phyloP scores from a whole-genome alignment of 2,113 vertebrate species.

The Bufo bufo region DNA sequence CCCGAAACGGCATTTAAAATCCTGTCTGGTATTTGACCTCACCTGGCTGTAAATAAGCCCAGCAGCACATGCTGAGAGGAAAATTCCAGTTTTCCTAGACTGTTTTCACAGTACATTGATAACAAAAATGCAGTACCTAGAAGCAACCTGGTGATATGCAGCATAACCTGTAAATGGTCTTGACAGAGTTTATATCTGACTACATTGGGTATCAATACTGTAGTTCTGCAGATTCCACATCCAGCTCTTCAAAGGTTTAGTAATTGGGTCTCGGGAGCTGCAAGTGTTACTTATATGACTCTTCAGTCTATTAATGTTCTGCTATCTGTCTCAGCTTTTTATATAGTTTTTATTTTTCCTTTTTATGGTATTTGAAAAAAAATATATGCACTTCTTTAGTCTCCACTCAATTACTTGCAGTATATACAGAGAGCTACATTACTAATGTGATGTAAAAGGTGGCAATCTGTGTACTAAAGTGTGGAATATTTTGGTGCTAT shows the following conservation, averaged over 20 bases:
- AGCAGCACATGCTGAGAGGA: no score
- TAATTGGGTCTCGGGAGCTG: conserved; percentile 29
- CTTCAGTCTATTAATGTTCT: background rate
- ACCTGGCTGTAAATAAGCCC: no score
- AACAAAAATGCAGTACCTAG: background rate
- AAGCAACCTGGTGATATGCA: background rate
- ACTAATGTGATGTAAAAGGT: no score
- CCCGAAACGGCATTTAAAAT: no score
- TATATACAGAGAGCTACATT: background rate
- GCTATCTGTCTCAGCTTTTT: background rate
- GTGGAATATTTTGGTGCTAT: background rate
- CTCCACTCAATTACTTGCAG: background rate
- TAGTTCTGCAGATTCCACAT: conserved; percentile 1
- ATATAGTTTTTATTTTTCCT: background rate
- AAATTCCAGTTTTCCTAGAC: no score
- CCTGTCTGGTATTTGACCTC: no score
- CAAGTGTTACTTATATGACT: conserved; percentile 1
- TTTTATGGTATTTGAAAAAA: background rate
- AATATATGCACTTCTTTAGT: background rate
- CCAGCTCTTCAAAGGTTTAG: background rate
- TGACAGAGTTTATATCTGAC: background rate
- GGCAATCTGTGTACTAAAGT: no score
- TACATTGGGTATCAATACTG: background rate
- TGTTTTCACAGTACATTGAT: background rate
- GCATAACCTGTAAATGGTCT: background rate